Evolutionary conservation across 2,888 invertebrate species (phyloP).

Genomic region (Drosophila falleni): DNA sequence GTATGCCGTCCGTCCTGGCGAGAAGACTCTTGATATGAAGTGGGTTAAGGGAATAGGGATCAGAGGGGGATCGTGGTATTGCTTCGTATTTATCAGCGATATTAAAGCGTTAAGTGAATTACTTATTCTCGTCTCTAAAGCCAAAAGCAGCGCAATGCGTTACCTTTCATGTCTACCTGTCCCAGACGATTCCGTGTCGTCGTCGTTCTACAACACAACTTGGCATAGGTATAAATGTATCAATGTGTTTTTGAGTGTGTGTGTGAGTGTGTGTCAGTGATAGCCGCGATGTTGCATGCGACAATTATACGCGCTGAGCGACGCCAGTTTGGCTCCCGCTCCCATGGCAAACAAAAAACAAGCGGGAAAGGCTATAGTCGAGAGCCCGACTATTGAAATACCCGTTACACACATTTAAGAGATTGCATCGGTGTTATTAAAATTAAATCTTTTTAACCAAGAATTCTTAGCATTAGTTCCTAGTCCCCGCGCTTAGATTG

Average conservation of each 20-base stretch:
- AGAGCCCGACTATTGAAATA: too few species aligned
- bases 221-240: conserved; percentile 18
- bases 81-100: conserved; percentile 79
- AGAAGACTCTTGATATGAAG: background rate
- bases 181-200: conserved; percentile 51
- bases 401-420: too few species aligned
- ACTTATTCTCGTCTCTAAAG: conserved; percentile 67
- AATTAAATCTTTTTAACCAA: too few species aligned
- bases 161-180: conserved; percentile 80
- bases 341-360: conserved; percentile 47
- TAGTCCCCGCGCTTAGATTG: too few species aligned
- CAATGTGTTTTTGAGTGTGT: conserved; percentile 3
- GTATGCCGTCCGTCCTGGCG: conserved; percentile 31
- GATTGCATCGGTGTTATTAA: too few species aligned
- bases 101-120: conserved; percentile 84
- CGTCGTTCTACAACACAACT: conserved; percentile 14
- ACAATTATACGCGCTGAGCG: conserved; percentile 76
- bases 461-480: too few species aligned
- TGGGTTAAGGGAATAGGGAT: conserved; percentile 1
- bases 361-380: too few species aligned
- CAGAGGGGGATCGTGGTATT: conserved; percentile 26
- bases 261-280: conserved; percentile 44
- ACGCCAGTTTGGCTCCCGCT: conserved; percentile 80
- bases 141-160: conserved; percentile 66
- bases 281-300: conserved; percentile 80